Evolutionary conservation across 2,113 vertebrate species (phyloP).

Genomic region (Protomyctophum bolini): DNA sequence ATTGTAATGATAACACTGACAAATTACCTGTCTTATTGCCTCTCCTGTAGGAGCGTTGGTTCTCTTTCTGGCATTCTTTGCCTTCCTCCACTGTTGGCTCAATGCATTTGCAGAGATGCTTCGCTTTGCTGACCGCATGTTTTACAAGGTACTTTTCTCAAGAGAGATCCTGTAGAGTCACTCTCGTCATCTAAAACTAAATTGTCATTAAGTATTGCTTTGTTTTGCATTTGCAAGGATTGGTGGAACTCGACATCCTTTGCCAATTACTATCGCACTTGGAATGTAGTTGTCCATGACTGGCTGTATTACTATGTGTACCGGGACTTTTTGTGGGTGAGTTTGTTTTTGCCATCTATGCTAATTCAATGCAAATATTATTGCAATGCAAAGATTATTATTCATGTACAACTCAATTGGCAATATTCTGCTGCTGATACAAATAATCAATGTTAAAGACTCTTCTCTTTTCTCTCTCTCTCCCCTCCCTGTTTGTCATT

Average conservation of each 20-base stretch:
- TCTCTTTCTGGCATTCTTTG: conserved; percentile 85
- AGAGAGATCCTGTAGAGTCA: neutral
- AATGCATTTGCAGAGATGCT: conserved; percentile 91
- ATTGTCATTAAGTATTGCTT: neutral
- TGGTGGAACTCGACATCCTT: conserved; percentile 95
- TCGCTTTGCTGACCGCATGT: conserved; percentile 88
- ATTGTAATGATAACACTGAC: neutral
- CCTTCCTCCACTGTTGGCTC: conserved; percentile 90
- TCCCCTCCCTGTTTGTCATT: conserved; percentile 16
- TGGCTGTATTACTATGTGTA: conserved; percentile 89
- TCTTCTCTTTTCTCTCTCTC: conserved; percentile 3
- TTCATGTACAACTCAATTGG: no score
- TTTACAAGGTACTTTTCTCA: conserved; percentile 79
- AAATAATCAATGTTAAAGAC: no score
- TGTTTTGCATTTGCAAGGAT: conserved; percentile 78
- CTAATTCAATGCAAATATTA: neutral
- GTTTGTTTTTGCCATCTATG: conserved; percentile 73
- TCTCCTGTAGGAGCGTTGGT: conserved; percentile 81
- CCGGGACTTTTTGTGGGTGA: conserved; percentile 84
- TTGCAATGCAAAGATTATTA: neutral
- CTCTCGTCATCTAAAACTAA: neutral
- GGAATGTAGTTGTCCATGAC: conserved; percentile 91
- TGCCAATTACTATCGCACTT: conserved; percentile 89
- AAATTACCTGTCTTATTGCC: neutral
- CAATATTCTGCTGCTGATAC: neutral